These are phyloP conservation scores for Danionella dracula DNA, from an alignment of 2,797 vertebrate genomes.

Conservation along the genomic window DNA sequence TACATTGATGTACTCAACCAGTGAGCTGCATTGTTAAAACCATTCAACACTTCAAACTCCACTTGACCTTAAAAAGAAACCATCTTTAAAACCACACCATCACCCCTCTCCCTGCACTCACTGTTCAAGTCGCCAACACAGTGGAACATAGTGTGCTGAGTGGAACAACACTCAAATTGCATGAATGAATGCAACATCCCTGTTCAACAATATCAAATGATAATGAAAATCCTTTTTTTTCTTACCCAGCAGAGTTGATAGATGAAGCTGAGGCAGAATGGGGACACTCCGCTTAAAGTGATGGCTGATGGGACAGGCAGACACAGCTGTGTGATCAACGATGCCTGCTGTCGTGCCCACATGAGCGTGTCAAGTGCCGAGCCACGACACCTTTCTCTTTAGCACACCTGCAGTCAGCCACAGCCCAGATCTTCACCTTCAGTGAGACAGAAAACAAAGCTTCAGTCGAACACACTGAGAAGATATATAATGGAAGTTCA, in stretches of 20 bases:
- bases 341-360: conserved; percentile 16
- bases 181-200: conserved; percentile 24
- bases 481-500: background rate
- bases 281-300: conserved; percentile 25
- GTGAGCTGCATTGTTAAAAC: background rate
- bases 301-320: conserved; percentile 27
- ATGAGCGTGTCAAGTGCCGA: conserved; percentile 4
- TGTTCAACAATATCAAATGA: conserved; percentile 1
- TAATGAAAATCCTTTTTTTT: conserved; percentile 26
- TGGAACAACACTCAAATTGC: conserved; percentile 17
- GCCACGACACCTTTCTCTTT: background rate
- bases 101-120: background rate
- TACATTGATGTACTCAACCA: no score
- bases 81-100: conserved; percentile 10
- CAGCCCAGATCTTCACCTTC: background rate
- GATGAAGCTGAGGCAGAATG: conserved; percentile 39
- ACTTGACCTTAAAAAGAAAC: conserved; percentile 34
- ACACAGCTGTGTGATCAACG: conserved; percentile 30
- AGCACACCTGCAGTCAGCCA: conserved; percentile 26
- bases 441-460: background rate
- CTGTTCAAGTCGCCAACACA: background rate
- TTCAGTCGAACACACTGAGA: background rate
- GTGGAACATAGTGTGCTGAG: background rate
- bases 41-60: conserved; percentile 16
- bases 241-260: conserved; percentile 27